Base-by-base conservation (phyloP, 2,888 invertebrate species). In the Spilarctia lutea region DNA sequence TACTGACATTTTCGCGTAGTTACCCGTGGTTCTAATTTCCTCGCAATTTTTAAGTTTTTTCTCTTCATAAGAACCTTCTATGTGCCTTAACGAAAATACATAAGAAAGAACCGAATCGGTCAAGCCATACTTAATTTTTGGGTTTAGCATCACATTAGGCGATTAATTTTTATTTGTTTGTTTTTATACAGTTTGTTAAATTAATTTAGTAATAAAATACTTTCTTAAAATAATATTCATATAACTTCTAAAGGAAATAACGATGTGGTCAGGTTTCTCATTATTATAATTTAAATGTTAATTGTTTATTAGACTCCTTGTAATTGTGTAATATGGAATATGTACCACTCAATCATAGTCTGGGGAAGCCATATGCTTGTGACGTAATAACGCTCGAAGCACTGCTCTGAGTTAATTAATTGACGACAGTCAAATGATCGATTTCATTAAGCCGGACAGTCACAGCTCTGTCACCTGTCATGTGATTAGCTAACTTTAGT, bases 331-430 rank as follows among this genome's bases (percentile, higher is more conserved):
- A 39, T 71, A 73, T 56, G 67, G 35, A 66, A 72, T 73, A 74
- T 33, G 30, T 75, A 75, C 75, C 79, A 83, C 74, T 81, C 65
- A 73, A 79, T 82, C 79, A 81, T 76, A 77, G 78, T 77, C 39
- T 67, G 70, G 56, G 73, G 72, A 74, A 67, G 69, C 45, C 75
- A 71, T 65, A 69, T 79, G 79, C 66, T 63, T 56, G 66, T 75
- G 83, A 81, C 83, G 67, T 71, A 68, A 65, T 73, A 69, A 74
- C 70, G 48, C 71, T 68, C 73, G 73, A 73, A 75, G 74, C 78
- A 68, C 68, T 42, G 52, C 69, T 67, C 65, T 68, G 72, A 68
- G 78, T 80, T 83, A 83, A 79, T 83, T 83, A 81, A 79, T 79
- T 67, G 76, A 74, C 71, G 67, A 73, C 70, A 72, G 56, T 75